Evolutionary conservation across 2,113 vertebrate genomes (phyloP).

Genomic region (Gymnorhina tibicen): DNA sequence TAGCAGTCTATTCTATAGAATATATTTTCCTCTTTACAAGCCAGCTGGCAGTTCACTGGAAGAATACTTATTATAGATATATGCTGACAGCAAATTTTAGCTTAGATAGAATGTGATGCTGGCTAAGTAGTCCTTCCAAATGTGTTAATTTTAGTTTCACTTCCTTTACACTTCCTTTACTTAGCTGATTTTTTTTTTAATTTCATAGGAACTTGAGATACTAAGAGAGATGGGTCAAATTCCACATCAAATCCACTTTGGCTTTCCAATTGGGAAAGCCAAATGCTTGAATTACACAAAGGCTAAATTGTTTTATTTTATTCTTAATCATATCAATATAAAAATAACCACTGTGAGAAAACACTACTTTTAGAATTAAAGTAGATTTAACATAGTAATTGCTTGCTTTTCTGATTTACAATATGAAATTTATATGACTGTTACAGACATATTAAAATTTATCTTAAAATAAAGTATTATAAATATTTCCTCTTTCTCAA

Average conservation of each 20-base stretch:
- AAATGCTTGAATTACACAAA: neutral
- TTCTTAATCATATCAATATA: neutral
- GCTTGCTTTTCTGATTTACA: neutral
- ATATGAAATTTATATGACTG: neutral
- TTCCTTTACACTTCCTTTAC: slow-evolving; percentile 14
- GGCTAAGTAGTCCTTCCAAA: slow-evolving; percentile 27
- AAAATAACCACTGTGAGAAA: neutral
- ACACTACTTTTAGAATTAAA: neutral
- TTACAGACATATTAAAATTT: neutral
- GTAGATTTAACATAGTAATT: neutral
- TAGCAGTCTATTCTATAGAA: neutral
- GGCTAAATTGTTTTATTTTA: neutral
- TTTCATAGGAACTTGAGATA: neutral
- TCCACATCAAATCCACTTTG: neutral
- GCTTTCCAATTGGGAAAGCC: neutral
- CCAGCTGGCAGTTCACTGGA: slow-evolving; percentile 43
- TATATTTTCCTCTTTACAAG: slow-evolving; percentile 37
- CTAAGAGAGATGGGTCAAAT: neutral
- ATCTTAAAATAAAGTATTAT: neutral
- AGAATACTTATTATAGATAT: slow-evolving; percentile 44
- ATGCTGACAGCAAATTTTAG: slow-evolving; percentile 41
- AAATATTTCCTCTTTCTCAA: neutral
- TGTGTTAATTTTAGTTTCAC: slow-evolving; percentile 43
- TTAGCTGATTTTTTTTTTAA: neutral
- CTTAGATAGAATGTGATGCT: slow-evolving; percentile 12